phyloP scores from a whole-genome alignment of 2,888 invertebrate genomes.

The Drosophila ezoana region DNA sequence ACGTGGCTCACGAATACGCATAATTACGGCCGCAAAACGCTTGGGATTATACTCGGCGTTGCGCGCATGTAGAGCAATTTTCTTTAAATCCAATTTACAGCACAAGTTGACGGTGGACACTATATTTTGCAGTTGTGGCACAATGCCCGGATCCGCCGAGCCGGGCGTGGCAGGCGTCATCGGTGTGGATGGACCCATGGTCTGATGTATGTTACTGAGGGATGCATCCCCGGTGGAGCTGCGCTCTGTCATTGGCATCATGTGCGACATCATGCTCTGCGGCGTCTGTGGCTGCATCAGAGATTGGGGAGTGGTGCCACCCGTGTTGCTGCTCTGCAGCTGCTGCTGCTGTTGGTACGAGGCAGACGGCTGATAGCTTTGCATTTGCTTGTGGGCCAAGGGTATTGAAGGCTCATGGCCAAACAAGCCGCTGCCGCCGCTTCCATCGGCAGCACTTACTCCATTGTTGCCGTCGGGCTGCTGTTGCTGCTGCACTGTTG shows the following conservation, averaged over 20 bases:
- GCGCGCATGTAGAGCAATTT: slow-evolving; percentile 98
- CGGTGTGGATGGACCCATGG: slow-evolving; percentile 91
- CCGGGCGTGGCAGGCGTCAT: slow-evolving; percentile 96
- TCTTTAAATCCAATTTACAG: slow-evolving; percentile 97
- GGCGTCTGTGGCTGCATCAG: slow-evolving; percentile 96
- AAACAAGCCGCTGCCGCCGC: slow-evolving; percentile 63
- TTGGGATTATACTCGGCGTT: slow-evolving; percentile 99
- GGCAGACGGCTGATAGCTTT: slow-evolving; percentile 89
- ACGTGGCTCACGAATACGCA: slow-evolving; percentile 95
- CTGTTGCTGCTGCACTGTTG: slow-evolving; percentile 49
- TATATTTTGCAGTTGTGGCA: slow-evolving; percentile 95
- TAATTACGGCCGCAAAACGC: slow-evolving; percentile 99
- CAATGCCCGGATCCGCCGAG: slow-evolving; percentile 96
- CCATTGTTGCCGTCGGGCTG: slow-evolving; percentile 51
- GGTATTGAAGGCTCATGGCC: slow-evolving; percentile 80
- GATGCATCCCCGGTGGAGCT: slow-evolving; percentile 57
- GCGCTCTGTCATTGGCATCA: slow-evolving; percentile 87
- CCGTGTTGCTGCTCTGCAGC: slow-evolving; percentile 50
- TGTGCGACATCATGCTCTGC: slow-evolving; percentile 94
- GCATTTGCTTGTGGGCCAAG: slow-evolving; percentile 90
- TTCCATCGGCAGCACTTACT: slow-evolving; percentile 38
- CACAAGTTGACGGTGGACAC: slow-evolving; percentile 98
- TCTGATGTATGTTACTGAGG: slow-evolving; percentile 84
- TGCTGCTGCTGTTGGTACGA: slow-evolving; percentile 69
- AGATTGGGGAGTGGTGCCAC: slow-evolving; percentile 89